These are phyloP conservation scores for Gobionotothen gibberifrons DNA, from an alignment of 2,797 vertebrate species.

Conservation along the genomic window DNA sequence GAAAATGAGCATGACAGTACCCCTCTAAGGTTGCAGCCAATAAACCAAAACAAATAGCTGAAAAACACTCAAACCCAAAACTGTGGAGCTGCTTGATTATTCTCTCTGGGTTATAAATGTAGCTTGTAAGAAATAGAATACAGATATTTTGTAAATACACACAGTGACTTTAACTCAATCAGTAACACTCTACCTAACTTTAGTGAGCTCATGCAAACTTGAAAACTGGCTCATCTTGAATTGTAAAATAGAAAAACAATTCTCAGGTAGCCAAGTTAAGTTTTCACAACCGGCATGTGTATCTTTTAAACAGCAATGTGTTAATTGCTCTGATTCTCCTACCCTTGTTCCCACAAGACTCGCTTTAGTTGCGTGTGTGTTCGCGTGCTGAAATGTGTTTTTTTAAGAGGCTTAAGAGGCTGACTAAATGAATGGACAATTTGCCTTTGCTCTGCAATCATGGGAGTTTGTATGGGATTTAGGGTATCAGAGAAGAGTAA, in stretches of 20 bases:
- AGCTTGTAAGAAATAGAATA: neutral
- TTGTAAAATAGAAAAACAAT: neutral
- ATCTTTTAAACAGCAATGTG: slow-evolving; percentile 24
- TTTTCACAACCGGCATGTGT: neutral
- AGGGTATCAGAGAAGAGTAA: slow-evolving; percentile 63
- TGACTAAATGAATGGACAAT: slow-evolving; percentile 68
- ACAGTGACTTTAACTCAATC: neutral
- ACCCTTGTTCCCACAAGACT: slow-evolving; percentile 27
- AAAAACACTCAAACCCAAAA: neutral
- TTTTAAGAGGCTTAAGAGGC: slow-evolving; percentile 63
- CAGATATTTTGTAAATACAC: neutral
- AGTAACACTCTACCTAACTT: neutral
- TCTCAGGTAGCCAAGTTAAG: neutral
- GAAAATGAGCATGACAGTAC: neutral
- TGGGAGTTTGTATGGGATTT: slow-evolving; percentile 62
- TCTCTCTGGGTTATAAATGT: neutral
- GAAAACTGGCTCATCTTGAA: neutral
- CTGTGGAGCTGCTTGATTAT: neutral
- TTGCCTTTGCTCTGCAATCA: slow-evolving; percentile 61
- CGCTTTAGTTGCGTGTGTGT: neutral
- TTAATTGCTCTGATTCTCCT: slow-evolving; percentile 38
- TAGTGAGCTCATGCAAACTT: neutral
- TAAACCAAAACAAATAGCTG: neutral
- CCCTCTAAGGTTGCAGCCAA: neutral
- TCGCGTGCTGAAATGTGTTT: slow-evolving; percentile 19